phyloP scores from a whole-genome alignment of 2,888 invertebrate genomes.

The Ellobium chinense region DNA sequence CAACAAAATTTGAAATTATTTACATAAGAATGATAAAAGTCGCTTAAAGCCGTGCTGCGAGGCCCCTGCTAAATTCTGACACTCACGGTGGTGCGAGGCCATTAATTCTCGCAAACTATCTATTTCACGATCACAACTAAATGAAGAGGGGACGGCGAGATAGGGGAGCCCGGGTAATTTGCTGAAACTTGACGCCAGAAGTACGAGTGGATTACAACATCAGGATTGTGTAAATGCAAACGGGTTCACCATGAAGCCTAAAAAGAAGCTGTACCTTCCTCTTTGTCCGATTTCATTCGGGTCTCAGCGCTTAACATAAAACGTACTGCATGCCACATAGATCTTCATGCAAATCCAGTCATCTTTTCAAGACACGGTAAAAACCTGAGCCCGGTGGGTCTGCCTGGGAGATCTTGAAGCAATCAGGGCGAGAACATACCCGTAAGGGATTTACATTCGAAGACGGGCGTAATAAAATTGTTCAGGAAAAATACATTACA shows the following conservation, averaged over 20 bases:
- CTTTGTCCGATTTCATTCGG: slow-evolving; percentile 32
- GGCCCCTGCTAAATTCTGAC: slow-evolving; percentile 18
- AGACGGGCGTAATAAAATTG: slow-evolving; percentile 30
- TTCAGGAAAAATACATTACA: slow-evolving; percentile 28
- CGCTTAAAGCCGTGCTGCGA: not conserved
- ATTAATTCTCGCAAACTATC: not conserved
- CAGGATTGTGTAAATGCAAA: slow-evolving; percentile 36
- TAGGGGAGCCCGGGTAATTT: slow-evolving; percentile 16
- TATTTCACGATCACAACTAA: slow-evolving; percentile 29
- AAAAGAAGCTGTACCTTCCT: slow-evolving; percentile 15
- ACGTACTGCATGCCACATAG: slow-evolving; percentile 37
- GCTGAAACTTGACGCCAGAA: slow-evolving; percentile 28
- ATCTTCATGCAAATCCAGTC: slow-evolving; percentile 29
- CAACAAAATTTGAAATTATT: slow-evolving; percentile 23
- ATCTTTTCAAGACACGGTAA: slow-evolving; percentile 7
- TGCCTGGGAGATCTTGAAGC: slow-evolving; percentile 24
- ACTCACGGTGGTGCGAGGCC: not conserved
- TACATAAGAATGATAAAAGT: slow-evolving; percentile 20
- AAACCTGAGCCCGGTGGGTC: not conserved
- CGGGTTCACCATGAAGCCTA: slow-evolving; percentile 36
- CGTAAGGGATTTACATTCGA: slow-evolving; percentile 23
- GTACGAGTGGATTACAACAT: slow-evolving; percentile 40
- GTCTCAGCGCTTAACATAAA: slow-evolving; percentile 30
- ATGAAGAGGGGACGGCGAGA: slow-evolving; percentile 11
- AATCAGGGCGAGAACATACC: slow-evolving; percentile 31